Evolutionary conservation across 37 sponge, comb jelly and placozoan species (phyloP).

Genomic region (Chondrosia reniformis): DNA sequence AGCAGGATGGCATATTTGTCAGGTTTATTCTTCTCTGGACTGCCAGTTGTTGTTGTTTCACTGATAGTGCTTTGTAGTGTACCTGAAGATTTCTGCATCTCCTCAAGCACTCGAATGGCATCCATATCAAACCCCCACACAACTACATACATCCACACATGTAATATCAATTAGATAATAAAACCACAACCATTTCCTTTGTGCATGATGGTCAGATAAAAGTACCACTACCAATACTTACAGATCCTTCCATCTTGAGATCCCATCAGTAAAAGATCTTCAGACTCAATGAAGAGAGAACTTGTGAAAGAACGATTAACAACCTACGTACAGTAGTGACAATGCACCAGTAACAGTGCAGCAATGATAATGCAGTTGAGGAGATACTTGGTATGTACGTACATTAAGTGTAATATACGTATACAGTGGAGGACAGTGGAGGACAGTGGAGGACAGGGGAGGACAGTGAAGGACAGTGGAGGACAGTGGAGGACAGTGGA

Average conservation of each 20-base stretch:
- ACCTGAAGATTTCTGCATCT: no score
- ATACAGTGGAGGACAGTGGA: no score
- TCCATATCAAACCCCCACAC: constrained; percentile 76
- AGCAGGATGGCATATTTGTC: no score
- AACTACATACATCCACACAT: constrained; percentile 30
- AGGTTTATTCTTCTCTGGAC: no score
- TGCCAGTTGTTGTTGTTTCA: no score
- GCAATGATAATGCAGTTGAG: background rate
- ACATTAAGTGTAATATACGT: background rate
- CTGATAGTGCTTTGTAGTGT: no score
- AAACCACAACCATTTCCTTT: background rate
- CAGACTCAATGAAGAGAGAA: constrained; percentile 57
- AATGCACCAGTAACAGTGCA: background rate
- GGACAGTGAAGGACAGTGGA: no score
- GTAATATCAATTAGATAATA: background rate
- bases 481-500: no score
- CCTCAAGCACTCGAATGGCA: constrained; percentile 24
- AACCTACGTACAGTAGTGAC: constrained; percentile 3
- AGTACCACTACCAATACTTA: constrained; percentile 25
- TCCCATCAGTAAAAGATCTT: constrained; percentile 50
- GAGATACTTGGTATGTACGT: background rate
- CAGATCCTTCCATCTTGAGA: constrained; percentile 72
- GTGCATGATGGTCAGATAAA: background rate
- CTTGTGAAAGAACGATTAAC: constrained; percentile 37
- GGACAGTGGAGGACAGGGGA: no score